Conservation (phyloP, 2,888 invertebrate species). For the Harpagoxenus sublaevis region DNA sequence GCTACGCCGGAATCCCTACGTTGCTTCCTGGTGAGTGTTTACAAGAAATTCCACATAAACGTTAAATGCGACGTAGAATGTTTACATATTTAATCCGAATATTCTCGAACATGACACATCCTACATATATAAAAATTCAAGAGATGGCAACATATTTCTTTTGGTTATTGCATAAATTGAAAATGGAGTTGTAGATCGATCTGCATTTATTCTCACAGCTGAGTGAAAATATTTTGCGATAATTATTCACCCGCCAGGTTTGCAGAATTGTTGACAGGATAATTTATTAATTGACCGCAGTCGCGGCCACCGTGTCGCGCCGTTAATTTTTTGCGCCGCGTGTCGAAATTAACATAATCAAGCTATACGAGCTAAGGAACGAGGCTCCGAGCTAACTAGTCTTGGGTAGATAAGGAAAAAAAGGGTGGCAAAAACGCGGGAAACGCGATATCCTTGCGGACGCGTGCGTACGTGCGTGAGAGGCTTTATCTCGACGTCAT, state of each 20-base stretch:
- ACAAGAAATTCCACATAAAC: not conserved
- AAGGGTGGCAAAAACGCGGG: conserved; percentile 9
- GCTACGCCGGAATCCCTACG: conserved; percentile 28
- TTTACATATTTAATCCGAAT: not conserved
- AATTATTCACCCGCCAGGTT: conserved; percentile 22
- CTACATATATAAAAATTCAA: not conserved
- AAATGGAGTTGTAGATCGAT: not conserved
- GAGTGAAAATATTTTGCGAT: conserved; percentile 25
- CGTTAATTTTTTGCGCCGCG: conserved; percentile 41
- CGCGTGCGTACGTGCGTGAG: conserved; percentile 6
- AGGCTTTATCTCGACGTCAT: conserved; percentile 55
- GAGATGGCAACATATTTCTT: not conserved
- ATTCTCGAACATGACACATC: not conserved
- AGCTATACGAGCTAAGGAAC: conserved; percentile 63
- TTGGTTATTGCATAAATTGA: not conserved
- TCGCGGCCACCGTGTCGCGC: conserved; percentile 49
- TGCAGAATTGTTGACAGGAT: conserved; percentile 49
- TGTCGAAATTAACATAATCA: conserved; percentile 70
- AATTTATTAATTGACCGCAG: conserved; percentile 66
- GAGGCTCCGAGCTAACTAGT: conserved; percentile 48
- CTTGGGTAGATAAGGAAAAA: conserved; percentile 13
- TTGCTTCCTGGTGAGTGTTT: conserved; percentile 63
- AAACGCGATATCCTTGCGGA: conserved; percentile 63
- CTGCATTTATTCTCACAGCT: not conserved
- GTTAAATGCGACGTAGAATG: not conserved